Evolutionary conservation across 2,113 vertebrate genomes (phyloP).

Genomic region (Melanerpes aurifrons): DNA sequence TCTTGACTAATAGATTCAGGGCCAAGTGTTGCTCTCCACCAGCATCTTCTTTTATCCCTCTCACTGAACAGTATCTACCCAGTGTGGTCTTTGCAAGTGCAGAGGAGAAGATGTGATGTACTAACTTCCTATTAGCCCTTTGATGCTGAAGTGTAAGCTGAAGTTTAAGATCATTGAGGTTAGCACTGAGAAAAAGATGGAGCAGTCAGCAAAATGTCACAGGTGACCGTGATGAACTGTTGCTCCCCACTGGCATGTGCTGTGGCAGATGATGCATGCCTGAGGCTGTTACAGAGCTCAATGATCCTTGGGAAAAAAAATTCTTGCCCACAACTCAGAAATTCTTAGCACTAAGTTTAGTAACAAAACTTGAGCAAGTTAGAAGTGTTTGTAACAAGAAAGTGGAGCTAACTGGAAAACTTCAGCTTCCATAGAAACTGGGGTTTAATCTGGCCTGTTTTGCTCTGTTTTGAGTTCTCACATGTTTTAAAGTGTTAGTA

Average conservation of each 20-base stretch:
- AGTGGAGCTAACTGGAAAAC: neutral
- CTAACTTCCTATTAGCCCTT: neutral
- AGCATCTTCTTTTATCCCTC: neutral
- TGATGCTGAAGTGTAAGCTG: neutral
- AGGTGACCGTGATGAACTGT: slow-evolving; percentile 16
- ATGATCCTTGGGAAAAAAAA: neutral
- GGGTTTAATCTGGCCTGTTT: neutral
- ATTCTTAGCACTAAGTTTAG: slow-evolving; percentile 15
- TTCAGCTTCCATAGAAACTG: neutral
- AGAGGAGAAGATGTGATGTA: neutral
- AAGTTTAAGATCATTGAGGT: slow-evolving; percentile 12
- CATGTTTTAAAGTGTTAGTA: neutral
- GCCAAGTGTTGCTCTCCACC: neutral
- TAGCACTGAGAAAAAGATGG: neutral
- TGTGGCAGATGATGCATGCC: neutral
- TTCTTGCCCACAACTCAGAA: neutral
- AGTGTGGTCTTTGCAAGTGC: neutral
- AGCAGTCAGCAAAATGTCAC: slow-evolving; percentile 48
- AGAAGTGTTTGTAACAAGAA: neutral
- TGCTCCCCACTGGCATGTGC: neutral
- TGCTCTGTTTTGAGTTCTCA: neutral
- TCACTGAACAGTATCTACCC: neutral
- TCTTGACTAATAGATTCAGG: slow-evolving; percentile 12
- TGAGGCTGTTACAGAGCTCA: neutral
- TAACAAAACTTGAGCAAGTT: slow-evolving; percentile 1